Evolutionary conservation across 2,888 invertebrate species (phyloP), one percentile per base, ranked within the genome.

Genomic region (Agonopterix alstromeriana): DNA sequence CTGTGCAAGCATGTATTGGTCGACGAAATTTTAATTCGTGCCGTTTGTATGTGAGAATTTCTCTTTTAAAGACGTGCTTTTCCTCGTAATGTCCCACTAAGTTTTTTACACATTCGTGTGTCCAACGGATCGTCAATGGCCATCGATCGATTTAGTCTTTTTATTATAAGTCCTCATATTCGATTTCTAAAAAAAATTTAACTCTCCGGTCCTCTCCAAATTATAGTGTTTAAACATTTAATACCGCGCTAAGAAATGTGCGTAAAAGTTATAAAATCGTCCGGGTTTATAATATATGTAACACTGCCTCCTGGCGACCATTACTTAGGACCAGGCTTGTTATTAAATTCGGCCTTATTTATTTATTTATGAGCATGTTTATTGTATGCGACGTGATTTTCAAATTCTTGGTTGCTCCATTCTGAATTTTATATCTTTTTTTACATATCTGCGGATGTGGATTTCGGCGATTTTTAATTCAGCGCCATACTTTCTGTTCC

Each of bases 321-420:
- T 88, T 86, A 86, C 77, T 87, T 82, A 82, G 72, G 68, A 55
- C 61, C 69, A 58, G 66, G 70, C 84, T 85, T 84, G 84, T 86
- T 86, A 88, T 88, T 88, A 88, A 82, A 85, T 79, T 82, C 81
- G 81, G 77, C 73, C 75, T 81, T 85, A 85, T 85, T 86, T 86
- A 83, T 84, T 85, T 85, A 87, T 87, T 85, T 85, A 83, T 77
- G 79, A 73, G 70, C 72, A 65, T 68, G 67, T 70, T 75, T 73
- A 74, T 73, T 77, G 52, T 49, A 52, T 49, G 51, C 42, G 53
- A 51, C 48, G 53, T 46, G 44, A 44, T 47, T 50, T 50, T 47
- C 46, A 48, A 48, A 44, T 46, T 50, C 46, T 46, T 48, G 44
- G 40, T 45, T 49, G 27, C 43, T 51, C 44, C 27, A 27, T 27